Evolutionary conservation across 2,113 vertebrate genomes (phyloP).

Genomic region (Larimichthys polyactis): DNA sequence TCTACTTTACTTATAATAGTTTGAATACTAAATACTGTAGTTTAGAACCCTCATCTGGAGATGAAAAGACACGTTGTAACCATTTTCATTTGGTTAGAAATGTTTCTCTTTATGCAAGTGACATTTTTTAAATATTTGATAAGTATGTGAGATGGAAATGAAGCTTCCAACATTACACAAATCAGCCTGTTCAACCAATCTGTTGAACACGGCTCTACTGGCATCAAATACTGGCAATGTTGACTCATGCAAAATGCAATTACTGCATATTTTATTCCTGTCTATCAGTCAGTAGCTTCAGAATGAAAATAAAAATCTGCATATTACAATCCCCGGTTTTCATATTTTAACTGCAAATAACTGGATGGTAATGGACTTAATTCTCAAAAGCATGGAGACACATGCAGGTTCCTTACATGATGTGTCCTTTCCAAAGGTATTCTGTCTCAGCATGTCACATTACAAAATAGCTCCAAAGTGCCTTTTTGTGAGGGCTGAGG

Average conservation of each 20-base stretch:
- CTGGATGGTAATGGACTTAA: neutral
- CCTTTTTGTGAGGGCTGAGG: neutral
- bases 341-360: neutral
- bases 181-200: conserved; percentile 34
- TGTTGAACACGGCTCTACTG: conserved; percentile 28
- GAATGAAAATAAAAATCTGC: neutral
- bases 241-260: conserved; percentile 28
- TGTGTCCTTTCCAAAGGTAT: neutral
- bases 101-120: neutral
- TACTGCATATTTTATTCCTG: conserved; percentile 30
- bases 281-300: conserved; percentile 12
- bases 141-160: conserved; percentile 1
- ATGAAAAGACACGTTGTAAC: neutral
- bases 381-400: neutral
- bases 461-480: neutral
- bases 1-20: neutral
- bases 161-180: conserved; percentile 9
- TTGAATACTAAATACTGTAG: no score
- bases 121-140: conserved; percentile 5
- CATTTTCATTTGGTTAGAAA: neutral
- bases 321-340: neutral
- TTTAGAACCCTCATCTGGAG: neutral
- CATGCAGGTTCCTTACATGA: neutral
- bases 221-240: conserved; percentile 28
- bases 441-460: neutral